Evolutionary conservation across 2,888 invertebrate genomes (phyloP), one percentile per base, ranked within the genome.

Genomic region (Timema cristinae): DNA sequence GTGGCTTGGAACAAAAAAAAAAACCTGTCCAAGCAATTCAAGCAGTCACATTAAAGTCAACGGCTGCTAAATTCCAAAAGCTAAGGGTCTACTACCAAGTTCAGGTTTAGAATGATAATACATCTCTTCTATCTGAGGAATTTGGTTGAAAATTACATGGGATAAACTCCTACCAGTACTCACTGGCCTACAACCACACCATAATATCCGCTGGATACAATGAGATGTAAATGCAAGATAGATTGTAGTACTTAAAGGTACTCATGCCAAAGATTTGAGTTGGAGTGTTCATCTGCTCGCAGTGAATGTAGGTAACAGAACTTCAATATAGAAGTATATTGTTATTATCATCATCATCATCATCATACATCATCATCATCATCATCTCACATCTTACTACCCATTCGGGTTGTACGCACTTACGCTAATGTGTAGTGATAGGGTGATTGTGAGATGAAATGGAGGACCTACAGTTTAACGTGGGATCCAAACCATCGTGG

Each of bases 41-140:
- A 56, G 10, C 56, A 56, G n/a, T 56, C 11, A 13, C 10, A 10
- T 16, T 16, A 56, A 56, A 13, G 13, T 56, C 56, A 10, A 16
- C 56, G 13, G 56, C 56, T 56, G 56, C 56, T 56, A 56, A 6
- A 56, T 56, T 56, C 56, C 56, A 56, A 6, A 56, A 13, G 6
- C n/a, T 56, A 56, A n/a, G 56, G 2, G 56, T 56, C 56, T 56
- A 56, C 56, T 56, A 56, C 56, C 56, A 56, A 13, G n/a, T 56
- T 56, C 56, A 56, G 7, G 56, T 1, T 56, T 56, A 7, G 13
- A 7, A 56, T 11, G 56, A 16, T 56, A 56, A 56, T 56, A 56
- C 13, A 13, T 10, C 6, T 56, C 56, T 56, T 56, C 56, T 56
- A 56, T 5, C 7, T 56, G 1, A 56, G 7, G 7, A 56, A 2